Evolutionary conservation across 2,888 invertebrate genomes (phyloP), one percentile per base, ranked within the genome.

Genomic region (Drosophila vallismaia): DNA sequence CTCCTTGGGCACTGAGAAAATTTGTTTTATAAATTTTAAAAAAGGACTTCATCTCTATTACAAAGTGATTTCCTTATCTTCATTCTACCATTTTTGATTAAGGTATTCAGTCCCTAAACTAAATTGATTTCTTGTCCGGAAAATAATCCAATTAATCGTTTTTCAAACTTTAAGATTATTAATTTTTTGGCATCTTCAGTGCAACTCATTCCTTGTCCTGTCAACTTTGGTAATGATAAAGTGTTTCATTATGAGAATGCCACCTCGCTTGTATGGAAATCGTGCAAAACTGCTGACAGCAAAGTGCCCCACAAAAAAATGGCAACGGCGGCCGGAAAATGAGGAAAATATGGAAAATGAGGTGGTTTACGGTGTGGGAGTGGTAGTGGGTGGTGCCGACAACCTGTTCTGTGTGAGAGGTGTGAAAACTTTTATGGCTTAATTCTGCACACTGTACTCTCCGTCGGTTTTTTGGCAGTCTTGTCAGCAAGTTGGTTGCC

Each of bases 201-300:
- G 40, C 9, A 86, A 75, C 75, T 77, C 78, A 77, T 84, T 77
- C 74, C 70, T 57, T 71, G 71, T 64, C 68, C 76, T 88, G 82
- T 82, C 88, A 86, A 79, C 72, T 63, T 71, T 75, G 54, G 52
- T 79, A 87, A 82, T 86, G 82, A 85, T 88, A 88, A 88, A 82
- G 88, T 87, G 86, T 76, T 71, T 71, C 69, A 71, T 70, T 87
- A 62, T 62, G 31, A 48, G 44, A 24, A 19, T 24, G 63, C 31
- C 56, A 24, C 38, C 38, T 29, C 29, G 24, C 14, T 42, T 42
- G 45, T 54, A 54, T 54, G 50, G 38, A 54, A 71, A 68, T 67
- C 59, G 45, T 52, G 50, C 60, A 67, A 79, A 76, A 69, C 64
- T 77, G 77, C 78, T 71, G 79, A 77, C 80, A 80, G 71, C 68